phyloP scores from a whole-genome alignment of 1,140 invertebrate species.

The Pogonus chalceus region DNA sequence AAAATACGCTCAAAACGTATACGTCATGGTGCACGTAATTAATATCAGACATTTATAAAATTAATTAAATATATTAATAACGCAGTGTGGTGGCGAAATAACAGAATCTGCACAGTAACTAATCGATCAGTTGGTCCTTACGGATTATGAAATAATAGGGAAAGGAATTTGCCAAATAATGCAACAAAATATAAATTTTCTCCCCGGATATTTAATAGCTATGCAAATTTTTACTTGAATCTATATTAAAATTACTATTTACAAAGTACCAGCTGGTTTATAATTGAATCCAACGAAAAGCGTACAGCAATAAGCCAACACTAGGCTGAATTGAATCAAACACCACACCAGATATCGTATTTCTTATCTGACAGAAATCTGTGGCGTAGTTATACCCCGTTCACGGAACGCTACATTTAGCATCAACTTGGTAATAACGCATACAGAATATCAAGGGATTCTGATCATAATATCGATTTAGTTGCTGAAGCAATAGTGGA shows the following conservation, averaged over 20 bases:
- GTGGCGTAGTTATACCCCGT: too few relatives aligned
- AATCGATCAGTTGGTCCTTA: not conserved
- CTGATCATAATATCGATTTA: too few relatives aligned
- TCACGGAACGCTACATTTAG: too few relatives aligned
- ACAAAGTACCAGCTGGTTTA: not conserved
- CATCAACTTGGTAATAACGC: too few relatives aligned
- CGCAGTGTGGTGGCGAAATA: not conserved
- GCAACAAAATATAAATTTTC: not conserved
- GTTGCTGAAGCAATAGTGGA: too few relatives aligned
- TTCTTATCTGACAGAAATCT: too few relatives aligned
- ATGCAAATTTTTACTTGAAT: not conserved
- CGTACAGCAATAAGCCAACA: too few relatives aligned
- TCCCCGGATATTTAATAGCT: not conserved
- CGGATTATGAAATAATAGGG: too few relatives aligned
- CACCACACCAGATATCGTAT: too few relatives aligned
- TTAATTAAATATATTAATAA: not conserved
- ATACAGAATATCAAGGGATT: too few relatives aligned
- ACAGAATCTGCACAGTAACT: not conserved
- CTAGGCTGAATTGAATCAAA: too few relatives aligned
- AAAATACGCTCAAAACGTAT: not conserved
- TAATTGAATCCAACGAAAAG: not conserved
- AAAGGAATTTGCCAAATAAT: not conserved
- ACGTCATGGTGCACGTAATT: not conserved
- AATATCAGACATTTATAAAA: not conserved
- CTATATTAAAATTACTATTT: not conserved